Evolutionary conservation across 2,797 vertebrate genomes (phyloP).

Genomic region (Rhinophrynus dorsalis): DNA sequence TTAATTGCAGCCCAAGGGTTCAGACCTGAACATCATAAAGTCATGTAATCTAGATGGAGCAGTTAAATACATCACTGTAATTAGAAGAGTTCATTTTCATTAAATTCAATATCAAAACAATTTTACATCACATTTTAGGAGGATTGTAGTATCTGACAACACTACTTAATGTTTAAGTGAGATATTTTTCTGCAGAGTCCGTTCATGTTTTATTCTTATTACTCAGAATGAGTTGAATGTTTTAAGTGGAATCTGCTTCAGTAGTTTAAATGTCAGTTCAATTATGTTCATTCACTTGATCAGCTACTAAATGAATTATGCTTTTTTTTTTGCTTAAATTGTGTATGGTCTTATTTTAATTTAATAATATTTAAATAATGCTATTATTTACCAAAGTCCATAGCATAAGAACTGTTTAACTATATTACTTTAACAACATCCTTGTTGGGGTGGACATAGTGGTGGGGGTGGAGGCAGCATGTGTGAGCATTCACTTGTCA

Average conservation of each 20-base stretch:
- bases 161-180: conserved; percentile 65
- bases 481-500: too few relatives aligned
- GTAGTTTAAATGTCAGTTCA: conserved; percentile 63
- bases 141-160: conserved; percentile 66
- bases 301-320: too few relatives aligned
- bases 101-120: conserved; percentile 53
- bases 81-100: conserved; percentile 59
- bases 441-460: too few relatives aligned
- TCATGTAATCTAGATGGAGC: conserved; percentile 57
- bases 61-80: conserved; percentile 59
- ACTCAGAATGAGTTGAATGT: conserved; percentile 59
- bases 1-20: conserved; percentile 55
- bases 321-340: too few relatives aligned
- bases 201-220: conserved; percentile 64
- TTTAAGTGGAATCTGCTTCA: conserved; percentile 61
- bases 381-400: too few relatives aligned
- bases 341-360: too few relatives aligned
- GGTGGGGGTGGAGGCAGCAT: too few relatives aligned
- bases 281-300: conserved; percentile 56
- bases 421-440: too few relatives aligned
- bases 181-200: conserved; percentile 64
- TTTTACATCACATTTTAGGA: conserved; percentile 54
- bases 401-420: too few relatives aligned
- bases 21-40: conserved; percentile 49
- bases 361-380: too few relatives aligned